A percentile compares a stretch with the other conserved stretches of the same genome.
phyloP scores from a whole-genome alignment of 2,797 vertebrate species.

The Phrynocephalus guinanensis region DNA sequence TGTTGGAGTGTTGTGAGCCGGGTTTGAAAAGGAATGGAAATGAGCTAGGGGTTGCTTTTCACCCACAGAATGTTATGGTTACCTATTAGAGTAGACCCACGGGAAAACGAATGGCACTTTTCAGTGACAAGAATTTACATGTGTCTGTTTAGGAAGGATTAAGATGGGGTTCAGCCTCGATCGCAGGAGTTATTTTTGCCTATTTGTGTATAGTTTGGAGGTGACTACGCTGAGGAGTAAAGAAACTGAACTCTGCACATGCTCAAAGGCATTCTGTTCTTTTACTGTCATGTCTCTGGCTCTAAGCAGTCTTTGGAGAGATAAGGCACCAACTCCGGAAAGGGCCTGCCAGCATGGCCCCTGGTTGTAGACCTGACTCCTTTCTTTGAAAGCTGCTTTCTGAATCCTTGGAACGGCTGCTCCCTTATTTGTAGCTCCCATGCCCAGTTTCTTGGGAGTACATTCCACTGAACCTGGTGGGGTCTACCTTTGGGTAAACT shows the following conservation, averaged over 20 bases:
- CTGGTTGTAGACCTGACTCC: neutral
- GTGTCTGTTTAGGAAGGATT: too few species aligned
- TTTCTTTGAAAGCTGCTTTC: neutral
- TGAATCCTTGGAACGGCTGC: neutral
- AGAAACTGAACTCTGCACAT: neutral
- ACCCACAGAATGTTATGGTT: too few species aligned
- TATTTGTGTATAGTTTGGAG: neutral
- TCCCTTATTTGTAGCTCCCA: too few species aligned
- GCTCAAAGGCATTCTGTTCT: neutral
- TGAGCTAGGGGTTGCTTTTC: neutral
- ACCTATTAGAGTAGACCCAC: too few species aligned
- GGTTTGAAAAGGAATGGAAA: neutral
- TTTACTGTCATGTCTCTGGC: neutral
- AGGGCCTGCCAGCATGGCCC: too few species aligned
- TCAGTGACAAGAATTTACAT: too few species aligned
- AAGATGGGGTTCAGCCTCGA: neutral
- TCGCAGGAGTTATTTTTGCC: neutral
- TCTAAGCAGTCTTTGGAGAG: too few species aligned
- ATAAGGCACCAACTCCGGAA: too few species aligned
- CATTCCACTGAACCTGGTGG: neutral
- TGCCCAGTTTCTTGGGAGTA: neutral
- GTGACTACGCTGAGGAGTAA: neutral
- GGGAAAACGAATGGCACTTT: too few species aligned
- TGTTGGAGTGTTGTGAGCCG: neutral
- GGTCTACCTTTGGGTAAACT: neutral